Conservation (phyloP, 2,888 invertebrate species). For the Dicyrtoma fusca region DNA sequence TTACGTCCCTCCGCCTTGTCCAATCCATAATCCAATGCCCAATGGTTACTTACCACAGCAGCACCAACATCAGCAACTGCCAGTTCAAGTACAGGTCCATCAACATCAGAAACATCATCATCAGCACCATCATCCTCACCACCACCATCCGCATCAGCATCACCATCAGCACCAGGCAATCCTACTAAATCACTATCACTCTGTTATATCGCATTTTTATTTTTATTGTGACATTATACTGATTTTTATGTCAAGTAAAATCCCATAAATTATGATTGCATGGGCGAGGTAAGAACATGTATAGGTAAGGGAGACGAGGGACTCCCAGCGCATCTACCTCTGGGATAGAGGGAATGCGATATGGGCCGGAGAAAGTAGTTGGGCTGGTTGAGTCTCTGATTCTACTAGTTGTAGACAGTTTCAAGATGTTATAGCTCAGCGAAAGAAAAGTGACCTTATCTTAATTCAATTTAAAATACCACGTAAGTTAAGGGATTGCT, state of each 20-base stretch:
- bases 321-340: background rate
- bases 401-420: conserved; percentile 7
- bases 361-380: too few relatives aligned
- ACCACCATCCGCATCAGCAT: conserved; percentile 50
- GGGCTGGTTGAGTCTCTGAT: too few relatives aligned
- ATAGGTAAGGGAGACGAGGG: background rate
- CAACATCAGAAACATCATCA: conserved; percentile 52
- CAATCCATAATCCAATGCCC: conserved; percentile 57
- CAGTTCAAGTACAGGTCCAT: conserved; percentile 49
- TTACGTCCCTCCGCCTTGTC: conserved; percentile 57
- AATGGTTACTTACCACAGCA: conserved; percentile 56
- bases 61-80: conserved; percentile 50
- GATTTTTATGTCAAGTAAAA: conserved; percentile 31
- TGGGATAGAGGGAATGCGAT: too few relatives aligned
- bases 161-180: conserved; percentile 56
- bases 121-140: conserved; percentile 47
- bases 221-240: conserved; percentile 27
- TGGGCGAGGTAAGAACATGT: background rate
- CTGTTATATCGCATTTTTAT: conserved; percentile 27
- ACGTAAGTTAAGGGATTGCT: conserved; percentile 26
- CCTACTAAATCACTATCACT: conserved; percentile 30
- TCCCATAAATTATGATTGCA: conserved; percentile 31
- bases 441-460: conserved; percentile 22
- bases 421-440: conserved; percentile 26
- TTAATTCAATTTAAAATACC: conserved; percentile 30